Evolutionary conservation across 2,888 invertebrate genomes (phyloP), one percentile per base, ranked within the genome.

Genomic region (Dromius quadrimaculatus): DNA sequence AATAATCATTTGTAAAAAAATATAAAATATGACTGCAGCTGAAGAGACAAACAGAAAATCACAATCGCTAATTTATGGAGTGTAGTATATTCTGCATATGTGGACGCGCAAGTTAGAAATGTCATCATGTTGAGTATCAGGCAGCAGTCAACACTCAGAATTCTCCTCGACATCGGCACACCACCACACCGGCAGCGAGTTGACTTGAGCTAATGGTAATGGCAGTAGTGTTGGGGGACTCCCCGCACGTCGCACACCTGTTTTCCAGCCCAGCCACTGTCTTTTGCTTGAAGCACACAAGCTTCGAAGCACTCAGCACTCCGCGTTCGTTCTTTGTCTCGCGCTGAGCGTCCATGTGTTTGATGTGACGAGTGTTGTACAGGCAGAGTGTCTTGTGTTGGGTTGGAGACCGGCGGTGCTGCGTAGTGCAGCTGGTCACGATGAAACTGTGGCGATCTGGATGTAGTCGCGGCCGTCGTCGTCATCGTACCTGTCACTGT

Each of bases 401-500:
- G 77, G 77, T 77, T 79, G 80, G 79, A 80, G 80, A 77, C 77
- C 36, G n/a, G 36, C 45, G n/a, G 45, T 19, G 19, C n/a, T 28
- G 28, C 6, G 8, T 8, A 28, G 8, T 28, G 11, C 22, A 47
- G 47, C 23, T 28, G 50, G 13, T 23, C 23, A 54, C 15, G 50
- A 54, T 54, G 50, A 54, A 15, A 54, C 23, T 54, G 17, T 36
- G 36, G 36, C 47, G 47, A 22, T 23, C 47, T 47, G 47, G 47
- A 47, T 47, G 11, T n/a, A 9, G 11, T 22, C 47, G 47, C 15
- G 28, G 50, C 32, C 50, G 50, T 13, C 50, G 50, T 54, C 50
- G 50, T 28, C 28, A 54, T 28, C 11, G 41, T 28, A 11, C 11
- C 6, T 36, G 36, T 36, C 6, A n/a, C 2, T 36, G n/a, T 11